These are phyloP conservation scores for Ormyrus thymus DNA, from an alignment of 2,888 invertebrate genomes.

Conservation along the genomic window DNA sequence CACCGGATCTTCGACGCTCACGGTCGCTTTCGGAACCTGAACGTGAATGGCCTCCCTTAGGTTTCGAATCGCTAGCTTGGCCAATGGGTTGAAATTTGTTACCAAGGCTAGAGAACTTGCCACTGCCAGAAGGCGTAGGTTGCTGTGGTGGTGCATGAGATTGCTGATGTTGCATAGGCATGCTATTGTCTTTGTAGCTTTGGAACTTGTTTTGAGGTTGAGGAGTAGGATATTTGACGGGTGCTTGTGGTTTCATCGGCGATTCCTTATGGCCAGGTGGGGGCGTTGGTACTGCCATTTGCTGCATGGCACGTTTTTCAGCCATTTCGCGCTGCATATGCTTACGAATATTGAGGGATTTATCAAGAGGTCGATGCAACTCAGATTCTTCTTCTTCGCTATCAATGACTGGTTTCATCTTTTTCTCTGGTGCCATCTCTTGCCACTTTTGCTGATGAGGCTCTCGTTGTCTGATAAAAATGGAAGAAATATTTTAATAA, in stretches of 20 bases:
- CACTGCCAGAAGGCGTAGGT: constrained; percentile 52
- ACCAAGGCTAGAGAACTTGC: constrained; percentile 67
- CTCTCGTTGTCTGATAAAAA: constrained; percentile 46
- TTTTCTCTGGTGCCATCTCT: constrained; percentile 76
- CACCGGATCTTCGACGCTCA: constrained; percentile 62
- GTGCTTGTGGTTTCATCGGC: constrained; percentile 74
- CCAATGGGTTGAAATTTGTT: constrained; percentile 73
- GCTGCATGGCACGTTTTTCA: constrained; percentile 66
- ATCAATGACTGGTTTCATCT: constrained; percentile 63
- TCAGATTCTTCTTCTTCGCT: constrained; percentile 70
- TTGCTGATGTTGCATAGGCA: constrained; percentile 53
- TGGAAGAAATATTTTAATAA: background rate
- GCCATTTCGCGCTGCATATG: constrained; percentile 72
- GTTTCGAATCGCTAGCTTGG: constrained; percentile 59
- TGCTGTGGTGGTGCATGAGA: constrained; percentile 19
- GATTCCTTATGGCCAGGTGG: constrained; percentile 66
- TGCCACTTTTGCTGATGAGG: constrained; percentile 73
- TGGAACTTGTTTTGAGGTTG: constrained; percentile 70
- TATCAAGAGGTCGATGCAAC: constrained; percentile 70
- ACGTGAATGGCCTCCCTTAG: constrained; percentile 75
- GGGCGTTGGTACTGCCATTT: constrained; percentile 67
- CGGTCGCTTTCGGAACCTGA: constrained; percentile 76
- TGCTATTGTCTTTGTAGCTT: constrained; percentile 66
- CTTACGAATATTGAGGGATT: constrained; percentile 70
- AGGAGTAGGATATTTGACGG: constrained; percentile 70